Evolutionary conservation across 1,140 invertebrate genomes (phyloP).

Genomic region (Psix sp.): DNA sequence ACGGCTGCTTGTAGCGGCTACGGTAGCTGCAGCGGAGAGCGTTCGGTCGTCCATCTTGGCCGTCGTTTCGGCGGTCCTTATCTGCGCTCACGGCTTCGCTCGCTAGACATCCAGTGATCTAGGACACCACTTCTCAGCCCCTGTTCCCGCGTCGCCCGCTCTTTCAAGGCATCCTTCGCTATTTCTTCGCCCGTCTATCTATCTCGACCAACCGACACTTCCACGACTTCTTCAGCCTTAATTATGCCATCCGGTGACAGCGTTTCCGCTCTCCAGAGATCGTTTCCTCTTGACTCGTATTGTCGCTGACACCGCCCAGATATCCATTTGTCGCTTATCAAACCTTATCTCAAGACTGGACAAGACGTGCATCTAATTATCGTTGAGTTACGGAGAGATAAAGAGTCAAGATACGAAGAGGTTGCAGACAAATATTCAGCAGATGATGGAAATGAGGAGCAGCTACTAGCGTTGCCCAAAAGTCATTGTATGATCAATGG

Average conservation of each 20-base stretch:
- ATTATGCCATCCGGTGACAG: slow-evolving; percentile 55
- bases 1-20: slow-evolving; percentile 60
- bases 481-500: too few species aligned
- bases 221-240: slow-evolving; percentile 53
- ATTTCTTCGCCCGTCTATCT: slow-evolving; percentile 46
- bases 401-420: slow-evolving; percentile 1
- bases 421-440: background rate
- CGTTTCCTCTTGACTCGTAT: slow-evolving; percentile 37
- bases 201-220: slow-evolving; percentile 36
- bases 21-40: slow-evolving; percentile 68
- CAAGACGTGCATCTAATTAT: slow-evolving; percentile 33
- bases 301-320: slow-evolving; percentile 44
- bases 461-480: too few species aligned
- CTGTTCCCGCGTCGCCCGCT: slow-evolving; percentile 14
- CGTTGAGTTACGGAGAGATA: slow-evolving; percentile 13
- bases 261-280: slow-evolving; percentile 30
- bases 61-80: slow-evolving; percentile 77
- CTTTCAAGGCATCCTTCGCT: slow-evolving; percentile 25
- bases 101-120: slow-evolving; percentile 76
- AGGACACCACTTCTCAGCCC: slow-evolving; percentile 65
- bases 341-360: slow-evolving; percentile 21
- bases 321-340: slow-evolving; percentile 39
- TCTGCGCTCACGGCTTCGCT: slow-evolving; percentile 76
- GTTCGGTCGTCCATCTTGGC: slow-evolving; percentile 76
- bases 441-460: too few species aligned